Base-by-base conservation (phyloP, 2,797 vertebrate genomes). In the Lepilemur ruficaudatus region DNA sequence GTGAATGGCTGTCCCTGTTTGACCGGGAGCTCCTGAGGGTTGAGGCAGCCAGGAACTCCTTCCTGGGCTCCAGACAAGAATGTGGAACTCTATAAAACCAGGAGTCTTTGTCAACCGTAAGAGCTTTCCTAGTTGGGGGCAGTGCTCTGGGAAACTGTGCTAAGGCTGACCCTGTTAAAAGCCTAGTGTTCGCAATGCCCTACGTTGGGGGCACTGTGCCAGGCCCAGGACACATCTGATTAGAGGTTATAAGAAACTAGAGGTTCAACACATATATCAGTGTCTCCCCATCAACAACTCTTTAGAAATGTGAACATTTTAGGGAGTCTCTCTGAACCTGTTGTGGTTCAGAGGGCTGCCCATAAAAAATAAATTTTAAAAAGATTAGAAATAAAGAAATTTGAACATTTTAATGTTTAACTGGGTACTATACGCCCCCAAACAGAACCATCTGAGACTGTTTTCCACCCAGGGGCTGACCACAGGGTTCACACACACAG, bases 51-150 rank as follows among this genome's bases (percentile, higher is more conserved):
- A 4, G 14, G 3, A 11, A 22, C 7, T 76, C 76, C 50, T 13
- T 65, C 46, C 30, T 28, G 22, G 14, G 25, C 18, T 13, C 14
- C 0, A 4, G 46, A 82, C 18, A 3, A n/a, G 32, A 32, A 23
- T 2, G 0, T 6, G 17, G 18, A n/a, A 18, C 0, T 0, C 14
- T 6, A 35, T 43, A 50, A 35, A 43, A 14, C 5, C 15, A 10
- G 4, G 35, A 20, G 35, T 23, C 67, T 88, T 17, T 76, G 78
- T 30, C 20, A 22, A 65, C 41, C 23, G 18, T 41, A 10, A 69
- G 79, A 22, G 30, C 28, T 57, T 69, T 94, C n/a, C 28, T 46
- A 9, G 30, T 11, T 87, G 18, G 32, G 69, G 5, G n/a, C 32
- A 30, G 22, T 32, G 22, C 10, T 88, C 41, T 61, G 22, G 13